A percentile compares a stretch with the other conserved stretches of the same genome.
These are phyloP conservation scores for Drosophila paramelanica DNA, from an alignment of 2,888 invertebrate species.

Conservation along the genomic window DNA sequence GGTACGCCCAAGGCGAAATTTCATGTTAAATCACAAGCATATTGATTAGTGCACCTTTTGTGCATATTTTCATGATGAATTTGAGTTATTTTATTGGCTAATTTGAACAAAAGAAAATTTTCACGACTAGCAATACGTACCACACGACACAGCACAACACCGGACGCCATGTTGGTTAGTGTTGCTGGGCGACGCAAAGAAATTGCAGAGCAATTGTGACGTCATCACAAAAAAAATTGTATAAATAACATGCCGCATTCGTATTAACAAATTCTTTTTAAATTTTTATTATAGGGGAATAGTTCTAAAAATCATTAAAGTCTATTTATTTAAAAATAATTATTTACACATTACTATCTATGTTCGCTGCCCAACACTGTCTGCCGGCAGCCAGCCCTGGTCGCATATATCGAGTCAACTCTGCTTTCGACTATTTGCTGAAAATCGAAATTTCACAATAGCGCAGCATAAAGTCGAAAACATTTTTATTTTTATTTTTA, in stretches of 20 bases:
- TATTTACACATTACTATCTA: not conserved
- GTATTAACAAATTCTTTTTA: not conserved
- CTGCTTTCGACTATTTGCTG: conserved; percentile 39
- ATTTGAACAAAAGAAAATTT: conserved; percentile 67
- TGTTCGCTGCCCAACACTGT: conserved; percentile 28
- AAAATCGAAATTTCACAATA: conserved; percentile 72
- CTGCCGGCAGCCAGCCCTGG: conserved; percentile 39
- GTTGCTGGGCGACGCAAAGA: conserved; percentile 36
- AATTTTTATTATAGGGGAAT: not conserved
- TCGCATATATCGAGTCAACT: conserved; percentile 19
- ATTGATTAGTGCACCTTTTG: conserved; percentile 37
- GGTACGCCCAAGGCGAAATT: conserved; percentile 16
- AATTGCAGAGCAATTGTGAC: conserved; percentile 37
- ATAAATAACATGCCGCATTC: not conserved
- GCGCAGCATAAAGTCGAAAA: conserved; percentile 60
- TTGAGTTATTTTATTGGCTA: conserved; percentile 64
- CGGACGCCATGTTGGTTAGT: conserved; percentile 93
- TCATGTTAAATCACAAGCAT: conserved; percentile 34
- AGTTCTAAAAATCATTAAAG: no score
- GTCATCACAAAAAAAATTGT: conserved; percentile 9
- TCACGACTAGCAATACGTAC: conserved; percentile 85
- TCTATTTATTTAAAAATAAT: not conserved
- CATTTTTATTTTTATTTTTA: conserved; percentile 45
- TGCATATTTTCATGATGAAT: conserved; percentile 49
- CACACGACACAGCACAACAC: conserved; percentile 98